phyloP scores from a whole-genome alignment of 2,113 vertebrate species.

The Calidris pugnax region DNA sequence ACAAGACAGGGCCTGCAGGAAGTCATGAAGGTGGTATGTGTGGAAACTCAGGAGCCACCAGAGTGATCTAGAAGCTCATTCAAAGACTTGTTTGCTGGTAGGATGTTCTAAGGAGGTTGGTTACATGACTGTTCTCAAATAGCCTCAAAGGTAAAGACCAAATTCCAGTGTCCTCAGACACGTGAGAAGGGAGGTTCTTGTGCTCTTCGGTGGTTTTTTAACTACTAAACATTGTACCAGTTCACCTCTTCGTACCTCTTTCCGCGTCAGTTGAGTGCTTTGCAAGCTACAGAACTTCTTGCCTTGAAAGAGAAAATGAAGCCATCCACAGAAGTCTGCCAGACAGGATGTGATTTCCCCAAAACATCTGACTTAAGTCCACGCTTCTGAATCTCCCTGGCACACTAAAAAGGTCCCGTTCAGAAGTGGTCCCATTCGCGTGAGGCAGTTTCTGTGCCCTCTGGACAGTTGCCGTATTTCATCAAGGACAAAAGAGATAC shows the following conservation, averaged over 20 bases:
- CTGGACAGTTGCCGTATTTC: background rate
- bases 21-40: background rate
- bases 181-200: background rate
- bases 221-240: background rate
- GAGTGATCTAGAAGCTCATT: background rate
- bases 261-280: background rate
- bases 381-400: background rate
- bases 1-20: background rate
- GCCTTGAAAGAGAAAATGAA: background rate
- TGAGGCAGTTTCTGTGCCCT: background rate
- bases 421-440: background rate
- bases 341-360: background rate
- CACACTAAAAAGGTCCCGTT: background rate
- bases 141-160: background rate
- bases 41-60: background rate
- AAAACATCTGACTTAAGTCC: background rate
- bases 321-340: background rate
- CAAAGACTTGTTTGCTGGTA: background rate
- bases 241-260: background rate
- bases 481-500: background rate
- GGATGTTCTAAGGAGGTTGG: background rate
- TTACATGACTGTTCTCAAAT: background rate
- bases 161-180: background rate
- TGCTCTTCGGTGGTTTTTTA: background rate
- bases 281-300: background rate